A percentile compares a stretch with the other conserved stretches of the same genome.
These are phyloP conservation scores for Coptodon bakossiorum DNA, from an alignment of 2,113 vertebrate genomes.

Conservation along the genomic window DNA sequence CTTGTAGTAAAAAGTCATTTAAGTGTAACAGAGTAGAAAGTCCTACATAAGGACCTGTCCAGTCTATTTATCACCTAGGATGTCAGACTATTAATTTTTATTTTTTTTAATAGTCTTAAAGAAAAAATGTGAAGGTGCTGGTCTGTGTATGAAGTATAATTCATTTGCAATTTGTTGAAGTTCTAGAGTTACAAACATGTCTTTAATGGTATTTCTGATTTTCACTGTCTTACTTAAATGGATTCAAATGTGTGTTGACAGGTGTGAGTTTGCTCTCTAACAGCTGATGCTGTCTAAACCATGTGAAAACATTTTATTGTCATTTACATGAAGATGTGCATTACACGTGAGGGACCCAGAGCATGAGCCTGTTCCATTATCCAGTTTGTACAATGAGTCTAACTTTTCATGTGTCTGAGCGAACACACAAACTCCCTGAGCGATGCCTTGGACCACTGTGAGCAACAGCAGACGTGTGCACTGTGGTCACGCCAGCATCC, in stretches of 20 bases:
- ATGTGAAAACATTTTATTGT: background rate
- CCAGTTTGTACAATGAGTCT: rapidly evolving
- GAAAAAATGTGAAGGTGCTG: background rate
- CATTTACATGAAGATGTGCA: background rate
- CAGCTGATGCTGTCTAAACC: background rate
- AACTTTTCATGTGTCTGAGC: rapidly evolving
- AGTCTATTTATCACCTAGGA: background rate
- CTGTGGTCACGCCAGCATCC: rapidly evolving
- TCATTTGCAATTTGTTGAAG: background rate
- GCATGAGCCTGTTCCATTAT: background rate
- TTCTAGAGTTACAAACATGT: background rate
- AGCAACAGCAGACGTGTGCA: rapidly evolving
- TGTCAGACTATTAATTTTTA: background rate
- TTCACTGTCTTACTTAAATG: background rate
- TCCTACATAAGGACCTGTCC: background rate
- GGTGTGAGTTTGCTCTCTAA: background rate
- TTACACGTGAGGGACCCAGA: background rate
- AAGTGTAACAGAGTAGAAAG: background rate
- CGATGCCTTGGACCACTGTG: background rate
- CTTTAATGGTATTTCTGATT: background rate
- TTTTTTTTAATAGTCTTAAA: background rate
- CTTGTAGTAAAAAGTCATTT: background rate
- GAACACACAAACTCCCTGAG: background rate
- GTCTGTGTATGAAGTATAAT: background rate
- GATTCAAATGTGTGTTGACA: background rate